These are phyloP conservation scores for Peucedramus taeniatus DNA, from an alignment of 2,113 vertebrate species.

Conservation along the genomic window DNA sequence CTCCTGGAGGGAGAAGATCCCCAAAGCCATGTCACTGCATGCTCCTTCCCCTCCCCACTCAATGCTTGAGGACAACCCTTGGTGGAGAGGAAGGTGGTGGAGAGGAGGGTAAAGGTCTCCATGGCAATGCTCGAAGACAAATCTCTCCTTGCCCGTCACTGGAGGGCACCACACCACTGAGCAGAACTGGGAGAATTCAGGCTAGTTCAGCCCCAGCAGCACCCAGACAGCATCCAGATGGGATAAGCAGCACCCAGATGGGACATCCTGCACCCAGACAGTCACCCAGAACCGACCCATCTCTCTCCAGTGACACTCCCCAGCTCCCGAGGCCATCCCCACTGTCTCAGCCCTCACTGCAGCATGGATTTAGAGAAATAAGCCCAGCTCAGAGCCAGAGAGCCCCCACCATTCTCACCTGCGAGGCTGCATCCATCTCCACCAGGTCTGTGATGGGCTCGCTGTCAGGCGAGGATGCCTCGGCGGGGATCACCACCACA, in stretches of 20 bases:
- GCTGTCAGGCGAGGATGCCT: slow-evolving; percentile 88
- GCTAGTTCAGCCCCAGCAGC: neutral
- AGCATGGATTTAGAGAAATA: neutral
- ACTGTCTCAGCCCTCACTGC: rapidly evolving
- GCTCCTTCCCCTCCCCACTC: rapidly evolving
- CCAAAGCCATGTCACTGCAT: neutral
- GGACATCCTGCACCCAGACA: neutral
- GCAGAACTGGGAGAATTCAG: neutral
- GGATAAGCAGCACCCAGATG: neutral
- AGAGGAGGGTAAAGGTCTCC: neutral
- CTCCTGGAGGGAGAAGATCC: neutral
- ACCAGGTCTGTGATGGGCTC: slow-evolving; percentile 91
- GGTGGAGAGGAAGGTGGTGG: neutral
- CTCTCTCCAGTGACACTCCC: neutral
- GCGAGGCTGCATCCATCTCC: slow-evolving; percentile 82
- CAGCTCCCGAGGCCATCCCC: rapidly evolving
- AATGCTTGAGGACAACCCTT: neutral
- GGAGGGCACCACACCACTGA: neutral
- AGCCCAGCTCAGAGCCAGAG: rapidly evolving
- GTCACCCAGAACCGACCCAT: neutral
- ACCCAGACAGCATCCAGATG: neutral
- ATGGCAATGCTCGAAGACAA: neutral
- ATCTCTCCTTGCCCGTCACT: neutral
- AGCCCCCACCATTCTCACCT: slow-evolving; percentile 63
- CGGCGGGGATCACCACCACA: slow-evolving; percentile 91